Conservation (phyloP, 1,140 invertebrate species). For the Polypedilum vanderplanki region DNA sequence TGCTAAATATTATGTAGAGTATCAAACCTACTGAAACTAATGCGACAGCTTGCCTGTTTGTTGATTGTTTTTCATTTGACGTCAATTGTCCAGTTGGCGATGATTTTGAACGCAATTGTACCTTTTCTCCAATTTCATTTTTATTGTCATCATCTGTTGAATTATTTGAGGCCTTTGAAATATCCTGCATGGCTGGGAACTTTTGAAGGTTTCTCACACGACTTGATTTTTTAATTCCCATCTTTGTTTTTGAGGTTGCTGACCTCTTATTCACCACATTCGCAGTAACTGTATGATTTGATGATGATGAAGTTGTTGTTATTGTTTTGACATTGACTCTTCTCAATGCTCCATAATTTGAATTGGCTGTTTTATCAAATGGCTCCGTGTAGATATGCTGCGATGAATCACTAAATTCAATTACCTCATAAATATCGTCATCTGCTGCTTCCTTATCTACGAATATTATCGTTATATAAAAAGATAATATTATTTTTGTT, state of each 20-base stretch:
- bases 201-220: neutral
- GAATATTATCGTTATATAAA: neutral
- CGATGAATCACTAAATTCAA: constrained; percentile 22
- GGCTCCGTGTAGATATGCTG: neutral
- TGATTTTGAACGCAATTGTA: neutral
- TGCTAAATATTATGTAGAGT: neutral
- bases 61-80: neutral
- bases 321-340: neutral
- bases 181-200: neutral
- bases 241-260: neutral
- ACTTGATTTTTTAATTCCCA: neutral
- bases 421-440: constrained; percentile 10
- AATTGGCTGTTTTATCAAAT: neutral
- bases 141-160: neutral
- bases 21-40: constrained; percentile 14
- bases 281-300: neutral
- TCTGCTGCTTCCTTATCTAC: neutral
- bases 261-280: neutral
- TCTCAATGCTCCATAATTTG: constrained; percentile 21
- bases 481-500: neutral
- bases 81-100: neutral
- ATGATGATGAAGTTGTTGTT: neutral
- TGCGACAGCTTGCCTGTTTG: neutral
- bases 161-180: neutral
- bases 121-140: neutral